Conservation (phyloP, 2,113 vertebrate species). For the Xiphophorus couchianus region DNA sequence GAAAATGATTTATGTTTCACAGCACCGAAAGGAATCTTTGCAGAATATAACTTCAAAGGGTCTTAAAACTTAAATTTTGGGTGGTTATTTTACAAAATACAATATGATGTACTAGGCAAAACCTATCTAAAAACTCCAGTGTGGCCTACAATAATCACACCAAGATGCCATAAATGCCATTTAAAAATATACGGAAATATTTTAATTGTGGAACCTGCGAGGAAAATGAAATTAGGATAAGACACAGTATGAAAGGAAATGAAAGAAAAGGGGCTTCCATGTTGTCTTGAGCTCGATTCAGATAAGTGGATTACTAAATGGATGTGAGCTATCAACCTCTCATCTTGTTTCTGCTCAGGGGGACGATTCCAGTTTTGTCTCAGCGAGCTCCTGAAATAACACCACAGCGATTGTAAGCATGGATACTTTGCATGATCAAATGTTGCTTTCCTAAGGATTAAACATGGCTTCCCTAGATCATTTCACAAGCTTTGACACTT, state of each 20-base stretch:
- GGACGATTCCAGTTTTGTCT: slow-evolving; percentile 25
- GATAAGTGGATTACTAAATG: slow-evolving; percentile 53
- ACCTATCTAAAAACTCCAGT: neutral
- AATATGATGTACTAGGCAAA: neutral
- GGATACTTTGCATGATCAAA: slow-evolving; percentile 34
- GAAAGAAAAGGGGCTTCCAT: slow-evolving; percentile 16
- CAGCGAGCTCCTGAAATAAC: slow-evolving; percentile 49
- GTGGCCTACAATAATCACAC: neutral
- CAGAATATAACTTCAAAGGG: neutral
- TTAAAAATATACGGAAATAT: slow-evolving; percentile 17
- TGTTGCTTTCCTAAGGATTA: slow-evolving; percentile 44
- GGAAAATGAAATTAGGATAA: slow-evolving; percentile 19
- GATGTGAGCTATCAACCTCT: slow-evolving; percentile 34
- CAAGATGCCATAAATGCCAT: slow-evolving; percentile 7
- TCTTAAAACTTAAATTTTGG: neutral
- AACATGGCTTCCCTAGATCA: slow-evolving; percentile 39
- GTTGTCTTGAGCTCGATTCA: slow-evolving; percentile 40
- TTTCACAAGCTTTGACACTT: slow-evolving; percentile 37
- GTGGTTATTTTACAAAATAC: neutral
- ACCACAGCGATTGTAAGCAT: slow-evolving; percentile 24
- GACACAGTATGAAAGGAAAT: slow-evolving; percentile 20
- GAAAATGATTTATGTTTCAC: neutral
- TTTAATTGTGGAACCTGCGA: slow-evolving; percentile 31
- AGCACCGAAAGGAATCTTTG: neutral
- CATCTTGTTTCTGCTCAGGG: slow-evolving; percentile 42